phyloP scores from a whole-genome alignment of 2,797 vertebrate genomes.

The Lacerta viridis region DNA sequence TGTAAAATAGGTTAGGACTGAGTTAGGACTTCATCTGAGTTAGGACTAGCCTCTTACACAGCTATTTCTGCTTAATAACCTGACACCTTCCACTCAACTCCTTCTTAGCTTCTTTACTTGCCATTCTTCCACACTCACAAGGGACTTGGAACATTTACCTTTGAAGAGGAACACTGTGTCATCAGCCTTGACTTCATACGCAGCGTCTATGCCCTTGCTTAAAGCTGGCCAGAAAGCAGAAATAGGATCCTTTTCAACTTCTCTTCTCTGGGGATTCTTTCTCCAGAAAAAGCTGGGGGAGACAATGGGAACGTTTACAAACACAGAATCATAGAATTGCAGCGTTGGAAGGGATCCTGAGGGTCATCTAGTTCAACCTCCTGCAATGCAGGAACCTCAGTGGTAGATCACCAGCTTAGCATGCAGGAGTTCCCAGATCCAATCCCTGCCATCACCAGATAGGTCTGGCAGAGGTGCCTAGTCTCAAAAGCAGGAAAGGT shows the following conservation, averaged over 20 bases:
- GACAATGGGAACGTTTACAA: slow-evolving; percentile 17
- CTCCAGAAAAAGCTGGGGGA: slow-evolving; percentile 87
- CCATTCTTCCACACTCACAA: background rate
- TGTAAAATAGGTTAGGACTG: no score
- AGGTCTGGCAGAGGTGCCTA: no score
- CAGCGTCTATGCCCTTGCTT: slow-evolving; percentile 84
- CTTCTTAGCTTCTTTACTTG: background rate
- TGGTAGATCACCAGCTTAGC: no score
- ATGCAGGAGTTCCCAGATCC: no score
- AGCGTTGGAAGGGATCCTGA: no score
- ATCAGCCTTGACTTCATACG: slow-evolving; percentile 82
- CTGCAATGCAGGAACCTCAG: background rate
- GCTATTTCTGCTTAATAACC: background rate
- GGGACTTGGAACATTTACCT: slow-evolving; percentile 64
- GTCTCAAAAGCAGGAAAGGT: no score
- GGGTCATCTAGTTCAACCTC: no score
- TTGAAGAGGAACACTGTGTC: slow-evolving; percentile 86
- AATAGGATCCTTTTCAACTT: slow-evolving; percentile 79
- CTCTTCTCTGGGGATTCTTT: slow-evolving; percentile 63
- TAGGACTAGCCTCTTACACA: background rate
- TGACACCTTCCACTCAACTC: background rate
- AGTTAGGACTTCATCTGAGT: no score
- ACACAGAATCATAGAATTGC: background rate
- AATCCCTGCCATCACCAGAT: no score
- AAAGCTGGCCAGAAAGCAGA: slow-evolving; percentile 84